phyloP scores from a whole-genome alignment of 2,113 vertebrate genomes.

The Helogale parvula region DNA sequence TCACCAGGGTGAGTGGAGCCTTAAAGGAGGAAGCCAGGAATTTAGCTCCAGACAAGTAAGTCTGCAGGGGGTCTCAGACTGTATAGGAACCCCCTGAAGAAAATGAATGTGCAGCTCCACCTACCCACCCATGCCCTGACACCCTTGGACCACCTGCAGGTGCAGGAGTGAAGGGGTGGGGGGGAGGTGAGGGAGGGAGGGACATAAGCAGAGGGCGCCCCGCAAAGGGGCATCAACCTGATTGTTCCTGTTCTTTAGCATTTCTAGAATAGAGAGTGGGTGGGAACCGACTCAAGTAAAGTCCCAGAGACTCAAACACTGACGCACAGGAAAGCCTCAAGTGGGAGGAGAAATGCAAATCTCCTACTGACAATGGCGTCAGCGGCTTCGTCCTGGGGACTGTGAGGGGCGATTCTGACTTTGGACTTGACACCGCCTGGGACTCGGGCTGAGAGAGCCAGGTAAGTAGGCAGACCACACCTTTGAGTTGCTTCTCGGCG shows the following conservation, averaged over 20 bases:
- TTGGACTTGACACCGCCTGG: not conserved
- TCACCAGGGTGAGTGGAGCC: not conserved
- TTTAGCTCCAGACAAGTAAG: not conserved
- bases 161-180: not conserved
- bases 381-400: not conserved
- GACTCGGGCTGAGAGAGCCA: not conserved
- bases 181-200: no score
- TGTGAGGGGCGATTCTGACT: not conserved
- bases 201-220: not conserved
- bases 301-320: conserved; percentile 58
- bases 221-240: not conserved
- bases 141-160: not conserved
- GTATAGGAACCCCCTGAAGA: not conserved
- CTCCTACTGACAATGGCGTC: not conserved
- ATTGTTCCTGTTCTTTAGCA: not conserved
- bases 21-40: not conserved
- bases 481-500: not conserved
- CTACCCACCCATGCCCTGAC: no score
- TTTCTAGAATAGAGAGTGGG: conserved; percentile 68
- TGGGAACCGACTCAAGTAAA: conserved; percentile 45
- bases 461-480: conserved; percentile 45
- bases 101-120: not conserved
- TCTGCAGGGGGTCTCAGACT: not conserved
- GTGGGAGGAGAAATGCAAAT: conserved; percentile 80
- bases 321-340: conserved; percentile 83